Evolutionary conservation across 2,888 invertebrate species (phyloP).

Genomic region (Latrodectus hesperus): DNA sequence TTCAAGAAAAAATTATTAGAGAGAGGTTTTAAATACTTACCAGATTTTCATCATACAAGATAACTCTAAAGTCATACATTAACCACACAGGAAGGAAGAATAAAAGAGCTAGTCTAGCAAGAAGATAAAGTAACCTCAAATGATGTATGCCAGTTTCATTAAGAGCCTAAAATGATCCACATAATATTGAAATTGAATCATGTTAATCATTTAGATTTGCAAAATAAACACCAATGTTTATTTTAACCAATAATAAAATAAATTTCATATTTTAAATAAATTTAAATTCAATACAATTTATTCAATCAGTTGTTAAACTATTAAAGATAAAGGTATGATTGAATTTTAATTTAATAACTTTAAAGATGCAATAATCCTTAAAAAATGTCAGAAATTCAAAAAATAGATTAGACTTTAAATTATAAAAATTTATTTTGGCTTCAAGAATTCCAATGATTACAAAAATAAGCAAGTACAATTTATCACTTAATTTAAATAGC

Average conservation of each 20-base stretch:
- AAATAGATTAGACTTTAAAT: not conserved
- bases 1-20: not conserved
- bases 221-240: not conserved
- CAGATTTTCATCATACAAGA: slow-evolving; percentile 80
- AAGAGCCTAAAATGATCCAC: slow-evolving; percentile 79
- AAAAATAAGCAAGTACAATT: not conserved
- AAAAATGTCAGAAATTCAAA: not conserved
- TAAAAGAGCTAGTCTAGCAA: slow-evolving; percentile 85
- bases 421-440: not conserved
- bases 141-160: slow-evolving; percentile 93
- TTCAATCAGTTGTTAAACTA: slow-evolving; percentile 10
- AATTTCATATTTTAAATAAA: too few relatives aligned
- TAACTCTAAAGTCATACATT: slow-evolving; percentile 79
- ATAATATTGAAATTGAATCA: not conserved
- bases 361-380: not conserved
- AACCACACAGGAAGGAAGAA: slow-evolving; percentile 91
- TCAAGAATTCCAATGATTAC: not conserved
- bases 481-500: too few relatives aligned
- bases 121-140: slow-evolving; percentile 85
- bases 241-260: not conserved
- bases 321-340: not conserved
- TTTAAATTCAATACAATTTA: too few relatives aligned
- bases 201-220: not conserved
- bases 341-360: not conserved
- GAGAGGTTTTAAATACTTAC: slow-evolving; percentile 77